These are phyloP conservation scores for Ips typographus DNA, from an alignment of 1,140 invertebrate genomes.

Conservation along the genomic window DNA sequence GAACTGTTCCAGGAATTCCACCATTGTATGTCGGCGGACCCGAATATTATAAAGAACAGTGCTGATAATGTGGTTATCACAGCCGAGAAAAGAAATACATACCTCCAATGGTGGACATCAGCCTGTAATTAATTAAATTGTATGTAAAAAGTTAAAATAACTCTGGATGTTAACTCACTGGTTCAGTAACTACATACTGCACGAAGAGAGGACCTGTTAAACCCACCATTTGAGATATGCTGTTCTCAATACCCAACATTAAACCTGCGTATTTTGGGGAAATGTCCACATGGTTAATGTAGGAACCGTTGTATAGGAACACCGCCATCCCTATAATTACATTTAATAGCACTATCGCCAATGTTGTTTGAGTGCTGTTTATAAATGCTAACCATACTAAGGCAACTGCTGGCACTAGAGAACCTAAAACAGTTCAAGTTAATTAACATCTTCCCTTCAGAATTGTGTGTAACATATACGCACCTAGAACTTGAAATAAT, in stretches of 20 bases:
- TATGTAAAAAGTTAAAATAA: background rate
- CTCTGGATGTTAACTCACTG: slow-evolving; percentile 17
- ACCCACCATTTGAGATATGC: slow-evolving; percentile 22
- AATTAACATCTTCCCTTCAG: background rate
- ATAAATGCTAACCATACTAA: slow-evolving; percentile 28
- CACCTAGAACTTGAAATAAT: slow-evolving; percentile 66
- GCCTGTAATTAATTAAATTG: slow-evolving; percentile 9
- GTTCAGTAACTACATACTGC: slow-evolving; percentile 28
- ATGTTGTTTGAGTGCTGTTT: slow-evolving; percentile 14
- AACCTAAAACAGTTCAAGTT: slow-evolving; percentile 16
- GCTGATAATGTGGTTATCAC: slow-evolving; percentile 14
- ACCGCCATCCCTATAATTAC: slow-evolving; percentile 22
- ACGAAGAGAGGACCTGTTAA: slow-evolving; percentile 30
- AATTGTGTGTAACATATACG: slow-evolving; percentile 13
- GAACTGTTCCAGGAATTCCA: slow-evolving; percentile 28
- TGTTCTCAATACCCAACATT: slow-evolving; percentile 31
- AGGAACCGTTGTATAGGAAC: slow-evolving; percentile 20
- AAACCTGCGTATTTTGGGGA: slow-evolving; percentile 30
- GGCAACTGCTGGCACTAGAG: slow-evolving; percentile 15
- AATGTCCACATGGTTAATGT: slow-evolving; percentile 33
- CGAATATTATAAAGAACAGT: slow-evolving; percentile 27
- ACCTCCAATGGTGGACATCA: slow-evolving; percentile 24
- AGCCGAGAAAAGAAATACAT: slow-evolving; percentile 21
- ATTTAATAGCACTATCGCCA: slow-evolving; percentile 26
- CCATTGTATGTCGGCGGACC: slow-evolving; percentile 33